Evolutionary conservation across 2,888 invertebrate genomes (phyloP).

Genomic region (Sinodicranocentrus sp.): DNA sequence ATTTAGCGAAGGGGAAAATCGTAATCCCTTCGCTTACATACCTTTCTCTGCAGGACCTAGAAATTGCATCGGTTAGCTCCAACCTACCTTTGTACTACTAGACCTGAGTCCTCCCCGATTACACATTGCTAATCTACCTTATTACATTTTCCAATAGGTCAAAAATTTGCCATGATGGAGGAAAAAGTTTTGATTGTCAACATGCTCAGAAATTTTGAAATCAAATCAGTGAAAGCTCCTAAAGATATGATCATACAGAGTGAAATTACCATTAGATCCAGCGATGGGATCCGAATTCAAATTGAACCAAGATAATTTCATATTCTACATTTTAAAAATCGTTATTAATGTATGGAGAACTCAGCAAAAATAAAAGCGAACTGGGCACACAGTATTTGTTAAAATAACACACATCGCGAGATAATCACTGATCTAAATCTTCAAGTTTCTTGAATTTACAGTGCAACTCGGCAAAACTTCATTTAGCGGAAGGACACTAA

Average conservation of each 20-base stretch:
- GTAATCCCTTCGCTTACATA: constrained; percentile 79
- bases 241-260: constrained; percentile 79
- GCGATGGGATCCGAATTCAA: constrained; percentile 77
- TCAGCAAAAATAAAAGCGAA: no score
- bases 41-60: constrained; percentile 80
- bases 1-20: constrained; percentile 79
- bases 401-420: no score
- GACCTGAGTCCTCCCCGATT: no score
- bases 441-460: no score
- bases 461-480: no score
- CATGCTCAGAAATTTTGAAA: constrained; percentile 79
- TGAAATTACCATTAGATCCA: constrained; percentile 80
- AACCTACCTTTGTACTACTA: constrained; percentile 5
- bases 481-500: constrained; percentile 14
- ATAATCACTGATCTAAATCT: no score
- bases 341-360: no score
- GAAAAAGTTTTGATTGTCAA: constrained; percentile 79
- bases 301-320: constrained; percentile 68
- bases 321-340: no score
- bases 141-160: constrained; percentile 43
- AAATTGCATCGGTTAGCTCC: constrained; percentile 68
- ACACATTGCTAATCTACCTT: neutral
- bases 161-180: constrained; percentile 79
- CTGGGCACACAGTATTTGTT: no score
- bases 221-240: constrained; percentile 78